phyloP scores from a whole-genome alignment of 2,888 invertebrate species.

The Parnassius mnemosyne region DNA sequence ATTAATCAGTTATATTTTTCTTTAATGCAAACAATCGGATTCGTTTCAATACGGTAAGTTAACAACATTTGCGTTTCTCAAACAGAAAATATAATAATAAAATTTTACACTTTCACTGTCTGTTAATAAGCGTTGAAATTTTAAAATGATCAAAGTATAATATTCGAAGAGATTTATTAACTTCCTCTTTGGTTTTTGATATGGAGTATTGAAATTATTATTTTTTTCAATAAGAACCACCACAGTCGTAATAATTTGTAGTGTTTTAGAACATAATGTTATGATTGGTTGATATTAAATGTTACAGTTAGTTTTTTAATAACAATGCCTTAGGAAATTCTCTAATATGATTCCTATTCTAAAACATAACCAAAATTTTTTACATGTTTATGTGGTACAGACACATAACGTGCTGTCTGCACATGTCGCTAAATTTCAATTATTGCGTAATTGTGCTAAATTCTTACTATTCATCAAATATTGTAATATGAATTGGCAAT shows the following conservation, averaged over 20 bases:
- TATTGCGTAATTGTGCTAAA: background rate
- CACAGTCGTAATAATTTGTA: slow-evolving; percentile 33
- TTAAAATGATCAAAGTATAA: slow-evolving; percentile 39
- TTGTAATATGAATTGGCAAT: no score
- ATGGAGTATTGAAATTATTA: slow-evolving; percentile 47
- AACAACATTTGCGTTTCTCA: slow-evolving; percentile 17
- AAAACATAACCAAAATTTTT: no score
- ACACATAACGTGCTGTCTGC: no score
- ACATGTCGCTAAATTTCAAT: slow-evolving; percentile 14
- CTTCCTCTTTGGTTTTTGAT: slow-evolving; percentile 56
- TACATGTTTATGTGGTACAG: no score
- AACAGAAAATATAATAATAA: slow-evolving; percentile 20
- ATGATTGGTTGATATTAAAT: slow-evolving; percentile 14
- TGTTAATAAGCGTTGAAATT: slow-evolving; percentile 31
- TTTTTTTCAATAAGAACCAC: slow-evolving; percentile 28
- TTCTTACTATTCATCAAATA: no score
- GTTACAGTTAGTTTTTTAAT: no score
- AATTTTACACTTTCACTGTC: slow-evolving; percentile 44
- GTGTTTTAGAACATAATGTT: slow-evolving; percentile 28
- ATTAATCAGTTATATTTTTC: slow-evolving; percentile 53
- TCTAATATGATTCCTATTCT: no score
- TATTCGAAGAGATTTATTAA: slow-evolving; percentile 43
- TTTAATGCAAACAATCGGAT: slow-evolving; percentile 58
- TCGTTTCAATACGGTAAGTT: slow-evolving; percentile 57
- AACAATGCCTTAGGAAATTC: no score